A percentile compares a stretch with the other conserved stretches of the same genome.
phyloP scores from a whole-genome alignment of 2,888 invertebrate species.

The Folsomia candida region DNA sequence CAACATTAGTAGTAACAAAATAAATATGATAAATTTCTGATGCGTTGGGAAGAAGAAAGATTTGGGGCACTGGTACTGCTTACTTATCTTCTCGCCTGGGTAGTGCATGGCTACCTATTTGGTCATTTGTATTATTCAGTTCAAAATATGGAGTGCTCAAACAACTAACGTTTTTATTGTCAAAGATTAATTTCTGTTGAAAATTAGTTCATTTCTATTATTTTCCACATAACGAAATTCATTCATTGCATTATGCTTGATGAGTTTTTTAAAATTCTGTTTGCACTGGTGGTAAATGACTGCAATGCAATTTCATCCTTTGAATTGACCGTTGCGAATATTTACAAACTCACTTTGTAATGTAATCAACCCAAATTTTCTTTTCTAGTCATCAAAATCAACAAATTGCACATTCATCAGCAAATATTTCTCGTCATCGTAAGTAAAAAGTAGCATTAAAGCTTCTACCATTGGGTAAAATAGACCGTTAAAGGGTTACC shows the following conservation, averaged over 20 bases:
- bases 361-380: background rate
- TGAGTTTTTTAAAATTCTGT: background rate
- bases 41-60: background rate
- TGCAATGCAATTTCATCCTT: background rate
- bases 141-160: background rate
- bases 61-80: background rate
- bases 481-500: background rate
- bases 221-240: no score
- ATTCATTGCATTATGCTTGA: no score
- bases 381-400: background rate
- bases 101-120: background rate
- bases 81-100: no score
- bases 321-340: background rate
- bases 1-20: background rate
- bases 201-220: background rate
- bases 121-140: background rate
- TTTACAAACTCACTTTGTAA: background rate
- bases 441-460: background rate
- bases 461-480: background rate
- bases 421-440: background rate
- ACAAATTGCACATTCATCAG: background rate
- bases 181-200: background rate
- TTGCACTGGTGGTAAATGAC: background rate
- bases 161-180: background rate
- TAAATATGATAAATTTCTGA: background rate